phyloP scores from a whole-genome alignment of 2,113 vertebrate genomes.

The Promerops cafer region DNA sequence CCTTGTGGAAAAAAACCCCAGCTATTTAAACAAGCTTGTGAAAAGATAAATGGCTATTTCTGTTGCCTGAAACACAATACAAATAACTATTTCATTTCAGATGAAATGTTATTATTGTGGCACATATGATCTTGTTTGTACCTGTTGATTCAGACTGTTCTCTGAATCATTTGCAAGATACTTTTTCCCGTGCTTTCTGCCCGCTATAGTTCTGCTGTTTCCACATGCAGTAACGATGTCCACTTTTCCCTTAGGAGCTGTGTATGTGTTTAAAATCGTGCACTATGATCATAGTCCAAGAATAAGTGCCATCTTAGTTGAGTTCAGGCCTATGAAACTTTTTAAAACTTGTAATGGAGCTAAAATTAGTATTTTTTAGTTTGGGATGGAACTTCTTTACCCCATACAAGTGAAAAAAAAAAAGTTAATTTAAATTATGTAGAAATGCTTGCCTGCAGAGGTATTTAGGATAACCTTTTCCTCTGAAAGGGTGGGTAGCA shows the following conservation, averaged over 20 bases:
- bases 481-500: not conserved
- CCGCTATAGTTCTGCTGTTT: not conserved
- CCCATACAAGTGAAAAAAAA: not conserved
- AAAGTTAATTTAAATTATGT: not conserved
- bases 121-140: not conserved
- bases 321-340: not conserved
- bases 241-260: not conserved
- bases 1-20: not conserved
- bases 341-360: not conserved
- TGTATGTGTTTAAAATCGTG: not conserved
- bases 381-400: not conserved
- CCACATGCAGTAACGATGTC: not conserved
- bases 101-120: constrained; percentile 59
- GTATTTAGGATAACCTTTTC: not conserved
- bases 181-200: not conserved
- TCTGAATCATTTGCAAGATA: constrained; percentile 29
- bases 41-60: constrained; percentile 37
- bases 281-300: not conserved
- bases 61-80: not conserved
- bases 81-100: constrained; percentile 51
- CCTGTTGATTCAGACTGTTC: constrained; percentile 6
- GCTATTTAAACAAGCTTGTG: not conserved
- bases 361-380: not conserved
- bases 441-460: not conserved
- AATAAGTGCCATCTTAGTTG: not conserved